Evolutionary conservation across 2,113 vertebrate genomes (phyloP).

Genomic region (Crotalus viridis): DNA sequence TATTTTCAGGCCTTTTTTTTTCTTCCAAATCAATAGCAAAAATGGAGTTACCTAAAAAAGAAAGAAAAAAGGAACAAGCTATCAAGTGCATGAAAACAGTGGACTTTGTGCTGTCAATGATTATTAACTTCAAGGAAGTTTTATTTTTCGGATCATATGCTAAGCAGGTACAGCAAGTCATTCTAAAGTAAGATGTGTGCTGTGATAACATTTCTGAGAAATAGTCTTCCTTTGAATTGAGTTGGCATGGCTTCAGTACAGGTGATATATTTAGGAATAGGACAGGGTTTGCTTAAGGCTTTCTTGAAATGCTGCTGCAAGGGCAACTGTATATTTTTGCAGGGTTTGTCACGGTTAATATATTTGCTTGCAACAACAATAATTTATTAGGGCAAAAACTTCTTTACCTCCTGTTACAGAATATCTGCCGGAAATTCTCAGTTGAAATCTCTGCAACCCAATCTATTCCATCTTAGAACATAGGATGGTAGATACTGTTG

Average conservation of each 20-base stretch:
- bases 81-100: background rate
- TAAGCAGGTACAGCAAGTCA: background rate
- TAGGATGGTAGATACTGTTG: background rate
- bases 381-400: background rate
- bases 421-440: background rate
- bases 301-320: background rate
- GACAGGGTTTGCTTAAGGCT: background rate
- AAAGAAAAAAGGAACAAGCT: background rate
- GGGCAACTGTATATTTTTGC: background rate
- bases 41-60: background rate
- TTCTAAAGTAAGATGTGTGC: background rate
- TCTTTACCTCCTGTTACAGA: background rate
- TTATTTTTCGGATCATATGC: background rate
- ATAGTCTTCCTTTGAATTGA: background rate
- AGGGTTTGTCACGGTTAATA: background rate
- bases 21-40: background rate
- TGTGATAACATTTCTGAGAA: background rate
- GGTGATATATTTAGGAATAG: accelerated
- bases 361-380: background rate
- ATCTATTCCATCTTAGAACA: background rate
- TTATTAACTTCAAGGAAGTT: background rate
- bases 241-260: background rate
- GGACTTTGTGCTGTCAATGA: background rate
- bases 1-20: background rate
- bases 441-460: background rate